Conservation (phyloP, 2,888 invertebrate species). For the Anaspis maculata region DNA sequence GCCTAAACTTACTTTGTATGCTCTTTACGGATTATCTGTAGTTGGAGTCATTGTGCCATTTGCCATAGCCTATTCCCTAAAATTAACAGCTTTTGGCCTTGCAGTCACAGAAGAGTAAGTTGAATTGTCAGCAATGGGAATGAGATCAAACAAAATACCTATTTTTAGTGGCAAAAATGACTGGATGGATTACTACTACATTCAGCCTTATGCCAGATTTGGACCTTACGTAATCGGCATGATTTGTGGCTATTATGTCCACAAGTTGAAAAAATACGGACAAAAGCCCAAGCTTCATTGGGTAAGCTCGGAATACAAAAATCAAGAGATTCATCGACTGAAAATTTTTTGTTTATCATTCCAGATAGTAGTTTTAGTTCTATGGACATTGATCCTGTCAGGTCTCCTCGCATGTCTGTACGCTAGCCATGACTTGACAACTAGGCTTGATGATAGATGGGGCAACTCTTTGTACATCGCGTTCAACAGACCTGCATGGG, state of each 20-base stretch:
- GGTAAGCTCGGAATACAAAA: too few relatives aligned
- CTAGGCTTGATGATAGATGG: not conserved
- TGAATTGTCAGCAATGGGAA: too few relatives aligned
- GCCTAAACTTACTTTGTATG: slow-evolving; percentile 1
- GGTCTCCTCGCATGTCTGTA: not conserved
- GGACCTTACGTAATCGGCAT: slow-evolving; percentile 11
- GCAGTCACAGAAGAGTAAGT: not conserved
- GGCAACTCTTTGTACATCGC: slow-evolving; percentile 6
- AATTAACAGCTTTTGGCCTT: too few relatives aligned
- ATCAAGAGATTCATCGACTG: too few relatives aligned
- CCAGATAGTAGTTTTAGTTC: too few relatives aligned
- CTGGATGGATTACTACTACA: slow-evolving; percentile 4
- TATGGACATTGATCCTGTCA: not conserved
- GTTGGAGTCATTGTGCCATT: not conserved
- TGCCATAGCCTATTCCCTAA: not conserved
- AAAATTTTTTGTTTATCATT: too few relatives aligned
- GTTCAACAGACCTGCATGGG: slow-evolving; percentile 7
- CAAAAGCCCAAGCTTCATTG: too few relatives aligned
- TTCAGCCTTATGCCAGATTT: slow-evolving; percentile 9
- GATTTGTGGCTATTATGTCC: slow-evolving; percentile 8
- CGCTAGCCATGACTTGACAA: not conserved
- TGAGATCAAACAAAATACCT: too few relatives aligned
- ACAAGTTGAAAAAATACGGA: slow-evolving; percentile 6
- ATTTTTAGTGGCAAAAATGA: too few relatives aligned
- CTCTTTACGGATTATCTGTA: slow-evolving; percentile 1